Evolutionary conservation across 2,888 invertebrate genomes (phyloP), one percentile per base, ranked within the genome.

Genomic region (Cerceris rybyensis): DNA sequence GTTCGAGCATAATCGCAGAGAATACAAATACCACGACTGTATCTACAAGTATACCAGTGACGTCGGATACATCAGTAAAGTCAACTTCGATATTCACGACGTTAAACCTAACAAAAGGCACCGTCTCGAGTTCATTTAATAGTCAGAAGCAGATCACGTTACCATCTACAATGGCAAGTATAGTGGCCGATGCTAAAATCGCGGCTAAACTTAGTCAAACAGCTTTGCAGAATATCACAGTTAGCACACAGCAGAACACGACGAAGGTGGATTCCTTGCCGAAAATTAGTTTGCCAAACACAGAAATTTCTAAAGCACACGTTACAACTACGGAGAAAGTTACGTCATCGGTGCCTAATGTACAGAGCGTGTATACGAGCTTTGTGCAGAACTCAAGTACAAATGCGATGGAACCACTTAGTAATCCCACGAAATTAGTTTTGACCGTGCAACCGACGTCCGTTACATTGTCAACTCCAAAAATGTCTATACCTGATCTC

Each of bases 131-230:
- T n/a, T 52, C 84, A 2, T 71, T 78, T 5, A 88, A 87, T 9
- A 84, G 72, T 80, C 80, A 85, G 61, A 87, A 87, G 70, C 83
- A 83, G 76, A 68, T 70, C 17, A 75, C 70, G 49, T 63, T 86
- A 50, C 76, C 87, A 6, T 77, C 88, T 0, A 83, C 75, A 0
- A 88, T 90, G 87, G 88, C 88, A 0, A 89, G 85, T 16, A 89
- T 90, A 54, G 90, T 90, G 4, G 81, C 88, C 0, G 92, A 91
- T 64, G 88, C 89, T 0, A 92, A 92, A 81, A 89, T 91, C 43
- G 89, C 89, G 0, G 88, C 90, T 0, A 88, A 90, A 73, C 81
- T 91, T 46, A 89, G 86, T 67, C 88, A 90, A 52, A 87, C 88
- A 2, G 82, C 83, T 17, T 66, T 88, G 41, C 85, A 87, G 52